Evolutionary conservation across 2,888 invertebrate species (phyloP), one percentile per base, ranked within the genome.

Genomic region (Synergus japonicus): DNA sequence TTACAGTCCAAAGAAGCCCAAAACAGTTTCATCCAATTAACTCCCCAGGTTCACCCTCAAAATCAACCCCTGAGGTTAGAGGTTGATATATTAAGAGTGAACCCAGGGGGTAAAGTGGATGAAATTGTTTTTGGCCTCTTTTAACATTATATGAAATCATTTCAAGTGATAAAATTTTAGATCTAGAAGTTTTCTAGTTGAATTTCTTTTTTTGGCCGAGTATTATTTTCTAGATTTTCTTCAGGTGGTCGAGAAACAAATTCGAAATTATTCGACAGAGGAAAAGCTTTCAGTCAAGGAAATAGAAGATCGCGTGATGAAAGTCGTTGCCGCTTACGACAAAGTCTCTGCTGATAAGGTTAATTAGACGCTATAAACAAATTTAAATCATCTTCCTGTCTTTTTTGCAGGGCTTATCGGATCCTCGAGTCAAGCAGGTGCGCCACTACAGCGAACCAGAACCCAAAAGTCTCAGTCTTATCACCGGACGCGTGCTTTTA

Each of bases 291-390:
- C 95, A 65, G 92, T 93, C 89, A 93, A 95, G 90, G 94, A 96
- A 91, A 95, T 98, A 88, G 93, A 95, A 92, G 95, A 96, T 82
- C 95, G 98, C 90, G 97, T 98, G 82, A 92, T 98, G 91, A 96
- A 97, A 95, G 97, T 98, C 90, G 95, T 97, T 93, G 94, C 95
- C 88, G 95, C 96, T 84, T 98, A 96, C 93, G 98, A 98, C 94
- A 98, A 98, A 95, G 95, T 98, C 89, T 95, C 95, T 87, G 95
- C 95, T 86, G 95, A 95, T 87, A 96, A 98, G 97, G 98, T 98
- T 29, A 86, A 76, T 81, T 83, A 95, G 22, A 29, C 22, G 22
- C 91, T 87, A 89, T 54, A 81, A 83, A 85, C 81, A 18, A 85
- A 87, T 87, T 9, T 76, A 83, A 3, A 87, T 87, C 90, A 78